Evolutionary conservation across 2,888 invertebrate genomes (phyloP), one percentile per base, ranked within the genome.

Genomic region (Mamestra brassicae): DNA sequence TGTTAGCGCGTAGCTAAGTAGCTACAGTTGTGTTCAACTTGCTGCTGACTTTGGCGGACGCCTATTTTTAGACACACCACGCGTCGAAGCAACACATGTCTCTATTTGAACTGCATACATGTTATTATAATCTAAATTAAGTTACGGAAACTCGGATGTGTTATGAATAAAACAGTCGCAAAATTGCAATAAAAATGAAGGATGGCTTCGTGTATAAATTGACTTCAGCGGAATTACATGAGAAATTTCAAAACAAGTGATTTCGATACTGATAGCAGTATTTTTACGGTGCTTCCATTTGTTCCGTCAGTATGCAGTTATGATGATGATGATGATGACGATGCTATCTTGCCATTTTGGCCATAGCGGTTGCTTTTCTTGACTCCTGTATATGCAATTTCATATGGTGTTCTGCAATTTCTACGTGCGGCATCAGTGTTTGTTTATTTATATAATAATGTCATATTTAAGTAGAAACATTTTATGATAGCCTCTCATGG

Each of bases 11-110:
- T 67, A 61, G 72, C 77, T 70, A 58, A 64, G 50, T 50, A 65
- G 61, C 42, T 69, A 76, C 80, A 77, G 85, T 86, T 85, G 77
- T 83, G 83, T 87, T 85, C 84, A 88, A 85, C 81, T 83, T 83
- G 77, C 83, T 84, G 80, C 86, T 86, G 88, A 85, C 55, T 74
- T 78, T 76, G 80, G 83, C 81, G 76, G 75, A 74, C 74, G 87
- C 63, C 80, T 93, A 93, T 92, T 91, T 92, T 90, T 93, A 94
- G 91, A 81, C 80, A 69, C 82, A 78, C 78, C 71, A 78, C 69
- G 69, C 84, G 76, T 77, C 78, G 73, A 75, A 73, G 47, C 60
- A 68, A 71, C 66, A 62, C 71, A 58, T 61, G 34, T 45, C 52
- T 85, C 50, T 64, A 76, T 70, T 82, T 64, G 42, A 36, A 63